phyloP scores from a whole-genome alignment of 2,797 vertebrate genomes.

The Epinephelus coioides region DNA sequence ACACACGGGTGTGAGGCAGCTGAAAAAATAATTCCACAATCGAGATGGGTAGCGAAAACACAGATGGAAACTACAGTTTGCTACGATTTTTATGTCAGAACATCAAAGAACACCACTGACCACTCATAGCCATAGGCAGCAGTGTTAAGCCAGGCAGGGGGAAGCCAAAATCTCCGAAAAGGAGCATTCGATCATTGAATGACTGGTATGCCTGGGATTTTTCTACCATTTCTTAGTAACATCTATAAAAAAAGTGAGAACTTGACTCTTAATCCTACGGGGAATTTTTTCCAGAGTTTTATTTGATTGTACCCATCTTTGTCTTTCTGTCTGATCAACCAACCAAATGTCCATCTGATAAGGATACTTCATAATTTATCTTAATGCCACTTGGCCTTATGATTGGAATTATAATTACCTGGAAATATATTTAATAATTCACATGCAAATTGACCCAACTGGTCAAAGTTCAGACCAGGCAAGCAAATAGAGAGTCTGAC shows the following conservation, averaged over 20 bases:
- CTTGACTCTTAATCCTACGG: not conserved
- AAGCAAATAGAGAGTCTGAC: conserved; percentile 50
- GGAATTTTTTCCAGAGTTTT: not conserved
- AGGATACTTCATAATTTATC: conserved; percentile 15
- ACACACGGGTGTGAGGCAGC: too few relatives aligned
- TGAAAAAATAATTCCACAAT: too few relatives aligned
- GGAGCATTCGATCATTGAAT: too few relatives aligned
- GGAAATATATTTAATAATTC: conserved; percentile 74
- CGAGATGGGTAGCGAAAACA: too few relatives aligned
- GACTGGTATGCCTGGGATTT: not conserved
- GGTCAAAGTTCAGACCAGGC: conserved; percentile 71
- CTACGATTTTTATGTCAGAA: too few relatives aligned
- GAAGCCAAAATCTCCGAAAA: too few relatives aligned
- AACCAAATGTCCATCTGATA: conserved; percentile 16
- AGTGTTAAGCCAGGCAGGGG: too few relatives aligned
- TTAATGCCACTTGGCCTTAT: conserved; percentile 23
- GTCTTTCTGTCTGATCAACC: conserved; percentile 18
- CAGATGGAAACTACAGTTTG: too few relatives aligned
- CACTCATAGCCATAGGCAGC: too few relatives aligned
- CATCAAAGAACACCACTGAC: too few relatives aligned
- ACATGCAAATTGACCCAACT: conserved; percentile 66
- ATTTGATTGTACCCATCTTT: not conserved
- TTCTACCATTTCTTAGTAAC: not conserved
- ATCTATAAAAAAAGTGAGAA: not conserved
- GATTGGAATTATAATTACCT: conserved; percentile 43